These are phyloP conservation scores for Caenorhabditis macrosperma DNA, from an alignment of 2,888 invertebrate species.

Conservation along the genomic window DNA sequence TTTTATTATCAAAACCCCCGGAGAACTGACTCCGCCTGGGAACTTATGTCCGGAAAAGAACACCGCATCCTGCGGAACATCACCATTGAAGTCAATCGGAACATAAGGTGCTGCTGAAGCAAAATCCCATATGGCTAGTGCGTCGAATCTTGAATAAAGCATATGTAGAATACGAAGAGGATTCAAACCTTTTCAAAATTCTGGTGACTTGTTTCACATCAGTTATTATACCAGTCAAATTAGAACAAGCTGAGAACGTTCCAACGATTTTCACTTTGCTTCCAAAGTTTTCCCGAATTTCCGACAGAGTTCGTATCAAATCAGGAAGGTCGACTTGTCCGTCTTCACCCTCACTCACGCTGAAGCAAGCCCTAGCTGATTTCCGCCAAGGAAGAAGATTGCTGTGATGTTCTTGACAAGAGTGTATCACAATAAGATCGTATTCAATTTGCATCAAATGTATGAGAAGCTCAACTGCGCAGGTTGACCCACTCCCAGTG, in stretches of 20 bases:
- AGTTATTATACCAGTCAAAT: constrained; percentile 90
- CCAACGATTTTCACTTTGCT: constrained; percentile 86
- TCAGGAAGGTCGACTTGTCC: constrained; percentile 48
- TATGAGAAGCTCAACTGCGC: constrained; percentile 86
- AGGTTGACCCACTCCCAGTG: constrained; percentile 87
- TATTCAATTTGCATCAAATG: constrained; percentile 55
- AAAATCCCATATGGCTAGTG: constrained; percentile 92
- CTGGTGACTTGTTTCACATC: constrained; percentile 90
- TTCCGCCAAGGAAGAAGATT: constrained; percentile 90
- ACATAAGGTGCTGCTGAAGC: constrained; percentile 89
- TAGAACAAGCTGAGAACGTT: constrained; percentile 90
- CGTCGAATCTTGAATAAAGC: constrained; percentile 83
- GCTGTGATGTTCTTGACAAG: constrained; percentile 85
- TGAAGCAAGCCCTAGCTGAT: constrained; percentile 81
- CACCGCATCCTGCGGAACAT: constrained; percentile 89
- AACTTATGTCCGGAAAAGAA: constrained; percentile 93
- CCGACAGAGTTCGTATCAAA: constrained; percentile 24
- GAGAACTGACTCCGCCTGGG: constrained; percentile 91
- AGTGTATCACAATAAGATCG: constrained; percentile 63
- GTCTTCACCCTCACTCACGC: constrained; percentile 42
- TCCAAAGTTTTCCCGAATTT: constrained; percentile 23
- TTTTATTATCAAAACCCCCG: constrained; percentile 86
- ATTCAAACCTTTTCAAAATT: constrained; percentile 86
- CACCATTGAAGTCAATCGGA: constrained; percentile 90
- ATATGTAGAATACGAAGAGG: neutral